Evolutionary conservation across 2,113 vertebrate species (phyloP).

Genomic region (Reinhardtius hippoglossoides): DNA sequence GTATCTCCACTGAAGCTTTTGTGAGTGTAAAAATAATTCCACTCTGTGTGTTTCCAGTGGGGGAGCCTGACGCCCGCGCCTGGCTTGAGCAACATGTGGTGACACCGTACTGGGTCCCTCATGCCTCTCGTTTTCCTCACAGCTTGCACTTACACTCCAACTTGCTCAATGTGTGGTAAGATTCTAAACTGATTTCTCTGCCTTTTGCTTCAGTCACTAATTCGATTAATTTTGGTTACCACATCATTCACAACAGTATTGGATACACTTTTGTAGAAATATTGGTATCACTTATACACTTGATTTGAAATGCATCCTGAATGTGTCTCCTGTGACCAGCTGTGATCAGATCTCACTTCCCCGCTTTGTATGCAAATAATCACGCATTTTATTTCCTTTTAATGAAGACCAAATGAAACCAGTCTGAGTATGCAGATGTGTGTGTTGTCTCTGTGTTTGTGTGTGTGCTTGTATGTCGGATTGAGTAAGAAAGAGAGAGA

Average conservation of each 20-base stretch:
- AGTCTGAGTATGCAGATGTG: no score
- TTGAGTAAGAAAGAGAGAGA: no score
- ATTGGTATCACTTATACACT: background rate
- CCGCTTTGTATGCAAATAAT: no score
- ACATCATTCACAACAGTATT: no score
- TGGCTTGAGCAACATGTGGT: constrained; percentile 95
- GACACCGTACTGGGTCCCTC: constrained; percentile 91
- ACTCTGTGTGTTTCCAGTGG: constrained; percentile 71
- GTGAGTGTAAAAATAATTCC: background rate
- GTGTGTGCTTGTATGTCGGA: no score
- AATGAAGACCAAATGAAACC: no score
- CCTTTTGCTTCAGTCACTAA: background rate
- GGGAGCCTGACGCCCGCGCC: constrained; percentile 87
- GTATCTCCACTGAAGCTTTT: background rate
- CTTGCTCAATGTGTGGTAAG: constrained; percentile 93
- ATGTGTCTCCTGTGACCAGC: no score
- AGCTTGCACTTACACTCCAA: constrained; percentile 96
- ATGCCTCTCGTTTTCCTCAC: constrained; percentile 87
- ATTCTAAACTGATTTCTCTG: background rate
- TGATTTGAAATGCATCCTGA: no score
- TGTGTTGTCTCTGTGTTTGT: no score
- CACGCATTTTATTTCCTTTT: no score
- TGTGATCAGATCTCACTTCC: no score
- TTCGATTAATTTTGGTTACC: no score
- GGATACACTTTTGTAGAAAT: background rate